These are phyloP conservation scores for Epiblema foenella DNA, from an alignment of 2,888 invertebrate genomes.

Conservation along the genomic window DNA sequence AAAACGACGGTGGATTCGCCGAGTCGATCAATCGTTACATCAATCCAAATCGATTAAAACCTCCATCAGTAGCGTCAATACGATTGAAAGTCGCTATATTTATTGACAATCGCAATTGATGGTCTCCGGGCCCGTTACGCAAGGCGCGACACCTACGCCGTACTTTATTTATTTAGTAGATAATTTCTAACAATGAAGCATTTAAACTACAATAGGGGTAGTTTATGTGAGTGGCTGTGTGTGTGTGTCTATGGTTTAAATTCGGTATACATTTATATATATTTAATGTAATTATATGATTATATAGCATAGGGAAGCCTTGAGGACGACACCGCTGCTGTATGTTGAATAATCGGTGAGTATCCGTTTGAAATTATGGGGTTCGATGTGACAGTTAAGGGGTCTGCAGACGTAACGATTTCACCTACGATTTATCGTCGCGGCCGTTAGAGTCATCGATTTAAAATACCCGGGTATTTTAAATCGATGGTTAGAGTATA, in stretches of 20 bases:
- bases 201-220: conserved; percentile 72
- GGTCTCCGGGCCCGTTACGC: too few species aligned
- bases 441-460: too few species aligned
- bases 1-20: too few species aligned
- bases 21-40: too few species aligned
- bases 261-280: conserved; percentile 51
- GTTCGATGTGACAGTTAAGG: not conserved
- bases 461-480: too few species aligned
- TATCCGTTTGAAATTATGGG: conserved; percentile 47
- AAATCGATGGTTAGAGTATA: too few species aligned
- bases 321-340: conserved; percentile 63
- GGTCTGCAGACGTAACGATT: conserved; percentile 4
- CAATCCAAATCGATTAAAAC: too few species aligned
- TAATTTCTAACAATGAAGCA: conserved; percentile 66
- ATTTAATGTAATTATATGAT: conserved; percentile 52
- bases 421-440: not conserved
- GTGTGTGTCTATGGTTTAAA: conserved; percentile 48
- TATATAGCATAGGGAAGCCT: conserved; percentile 57
- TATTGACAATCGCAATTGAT: too few species aligned
- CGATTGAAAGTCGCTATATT: too few species aligned
- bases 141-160: not conserved
- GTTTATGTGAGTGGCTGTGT: conserved; percentile 54
- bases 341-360: conserved; percentile 72
- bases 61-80: too few species aligned
- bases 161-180: conserved; percentile 44